These are phyloP conservation scores for Elephantulus edwardii DNA, from an alignment of 2,113 vertebrate species.

Conservation along the genomic window DNA sequence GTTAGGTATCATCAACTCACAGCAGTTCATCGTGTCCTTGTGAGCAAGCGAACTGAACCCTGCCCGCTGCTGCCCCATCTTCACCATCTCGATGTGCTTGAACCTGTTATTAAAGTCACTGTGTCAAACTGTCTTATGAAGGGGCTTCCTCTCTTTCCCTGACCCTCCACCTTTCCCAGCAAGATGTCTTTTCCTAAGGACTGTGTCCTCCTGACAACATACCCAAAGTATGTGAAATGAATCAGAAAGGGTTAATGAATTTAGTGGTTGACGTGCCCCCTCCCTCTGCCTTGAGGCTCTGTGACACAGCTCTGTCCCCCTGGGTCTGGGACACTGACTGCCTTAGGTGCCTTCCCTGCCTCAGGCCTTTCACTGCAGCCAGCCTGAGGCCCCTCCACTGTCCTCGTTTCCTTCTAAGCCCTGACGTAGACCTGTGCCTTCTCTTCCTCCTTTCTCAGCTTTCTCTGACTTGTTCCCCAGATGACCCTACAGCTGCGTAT, in stretches of 20 bases:
- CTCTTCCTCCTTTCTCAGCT: conserved; percentile 46
- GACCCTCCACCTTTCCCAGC: too few relatives aligned
- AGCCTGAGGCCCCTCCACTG: background rate
- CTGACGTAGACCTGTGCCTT: background rate
- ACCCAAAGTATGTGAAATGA: background rate
- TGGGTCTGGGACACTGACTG: background rate
- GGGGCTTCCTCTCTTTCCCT: too few relatives aligned
- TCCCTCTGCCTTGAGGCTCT: background rate
- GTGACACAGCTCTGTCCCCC: background rate
- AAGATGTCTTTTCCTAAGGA: too few relatives aligned
- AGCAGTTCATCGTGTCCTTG: too few relatives aligned
- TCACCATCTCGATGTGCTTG: too few relatives aligned
- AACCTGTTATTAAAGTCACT: too few relatives aligned
- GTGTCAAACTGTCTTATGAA: too few relatives aligned
- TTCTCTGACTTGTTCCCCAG: conserved; percentile 53
- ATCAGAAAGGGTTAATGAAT: background rate
- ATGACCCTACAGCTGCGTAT: conserved; percentile 75
- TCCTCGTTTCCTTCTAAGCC: background rate
- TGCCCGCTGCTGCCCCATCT: too few relatives aligned
- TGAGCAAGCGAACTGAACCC: too few relatives aligned
- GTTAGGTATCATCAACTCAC: too few relatives aligned
- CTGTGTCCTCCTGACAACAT: too few relatives aligned
- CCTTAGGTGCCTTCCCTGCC: background rate
- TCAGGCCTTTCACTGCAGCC: background rate
- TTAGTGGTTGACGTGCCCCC: background rate